Conservation (phyloP, 2,888 invertebrate species). For the Heteromyza rotundicornis region DNA sequence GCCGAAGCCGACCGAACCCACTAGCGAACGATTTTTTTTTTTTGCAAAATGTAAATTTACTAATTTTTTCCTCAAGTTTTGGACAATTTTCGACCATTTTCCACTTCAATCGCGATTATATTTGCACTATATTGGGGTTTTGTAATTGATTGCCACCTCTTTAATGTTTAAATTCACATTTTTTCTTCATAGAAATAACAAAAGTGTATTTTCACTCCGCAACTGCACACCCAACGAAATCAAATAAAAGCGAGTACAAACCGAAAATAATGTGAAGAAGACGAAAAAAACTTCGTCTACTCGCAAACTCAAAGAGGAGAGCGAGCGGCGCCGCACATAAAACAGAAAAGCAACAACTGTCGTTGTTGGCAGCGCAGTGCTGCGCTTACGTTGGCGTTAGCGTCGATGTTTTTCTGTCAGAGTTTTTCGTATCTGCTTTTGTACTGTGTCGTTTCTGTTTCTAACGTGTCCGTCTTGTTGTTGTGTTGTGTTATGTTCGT, state of each 20-base stretch:
- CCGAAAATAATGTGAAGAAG: not conserved
- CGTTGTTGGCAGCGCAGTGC: not conserved
- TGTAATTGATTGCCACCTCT: not conserved
- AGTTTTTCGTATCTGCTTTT: not conserved
- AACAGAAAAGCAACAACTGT: not conserved
- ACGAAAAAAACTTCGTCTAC: not conserved
- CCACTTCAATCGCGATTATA: not conserved
- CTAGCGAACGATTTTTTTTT: not conserved
- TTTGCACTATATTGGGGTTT: not conserved
- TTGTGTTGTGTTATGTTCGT: not conserved
- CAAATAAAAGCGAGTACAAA: not conserved
- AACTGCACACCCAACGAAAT: not conserved
- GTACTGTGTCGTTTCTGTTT: not conserved
- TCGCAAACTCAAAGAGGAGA: no score
- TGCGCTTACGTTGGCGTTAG: not conserved
- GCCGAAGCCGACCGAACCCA: not conserved
- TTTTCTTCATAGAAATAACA: not conserved
- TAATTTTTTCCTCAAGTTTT: not conserved
- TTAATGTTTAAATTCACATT: not conserved
- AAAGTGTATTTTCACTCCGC: not conserved
- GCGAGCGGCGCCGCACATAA: no score
- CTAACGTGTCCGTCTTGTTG: not conserved
- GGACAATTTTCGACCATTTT: not conserved
- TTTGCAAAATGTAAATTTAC: not conserved
- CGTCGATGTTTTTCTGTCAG: not conserved